Base-by-base conservation (phyloP, 2,888 invertebrate species). In the Tiphia femorata region DNA sequence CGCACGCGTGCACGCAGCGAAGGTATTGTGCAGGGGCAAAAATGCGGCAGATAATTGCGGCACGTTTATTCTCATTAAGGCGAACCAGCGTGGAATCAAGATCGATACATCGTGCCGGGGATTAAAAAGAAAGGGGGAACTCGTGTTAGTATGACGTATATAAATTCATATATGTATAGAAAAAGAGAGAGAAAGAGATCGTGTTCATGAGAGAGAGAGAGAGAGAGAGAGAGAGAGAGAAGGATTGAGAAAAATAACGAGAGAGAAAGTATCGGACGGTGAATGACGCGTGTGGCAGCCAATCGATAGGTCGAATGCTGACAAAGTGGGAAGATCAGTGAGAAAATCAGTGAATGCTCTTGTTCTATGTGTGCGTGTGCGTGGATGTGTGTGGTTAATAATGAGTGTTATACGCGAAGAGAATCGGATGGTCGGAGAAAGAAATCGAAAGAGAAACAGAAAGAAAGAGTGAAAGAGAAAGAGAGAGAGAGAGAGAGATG, bases 401-500 rank as follows among this genome's bases (percentile, higher is more conserved):
- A 30, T 30, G 30, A 8, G 12, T 30, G 30, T 30, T 8, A 2
- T 30, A 7, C 12, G 30, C 12, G 30, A 5, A 30, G 10, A 30
- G 3, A 8, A 29, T n/a, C n/a, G n/a, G n/a, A n/a, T n/a, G n/a
- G n/a, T n/a, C n/a, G n/a, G 21, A 46, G 30, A 30, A 8, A 46
- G 33, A 46, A 20, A 46, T 17, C 14, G 1, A 38, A 17, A 43
- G 21, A 33, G 6, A 29, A 3, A 41, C 0, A 25, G 23, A 40
- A 2, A 40, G 14, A 6, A 21, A 10, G 17, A 40, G 14, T 20
- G 29, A 44, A 29, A 35, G 33, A 54, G 42, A 25, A 17, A 63
- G 47, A 57, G 44, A 70, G 67, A 67, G 68, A 76, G 67, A 70
- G 70, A 66, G 43, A 70, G 67, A 67, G 69, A 76, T 67, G 67